Conservation (phyloP, 2,113 vertebrate genomes). For the Ciconia maguari region DNA sequence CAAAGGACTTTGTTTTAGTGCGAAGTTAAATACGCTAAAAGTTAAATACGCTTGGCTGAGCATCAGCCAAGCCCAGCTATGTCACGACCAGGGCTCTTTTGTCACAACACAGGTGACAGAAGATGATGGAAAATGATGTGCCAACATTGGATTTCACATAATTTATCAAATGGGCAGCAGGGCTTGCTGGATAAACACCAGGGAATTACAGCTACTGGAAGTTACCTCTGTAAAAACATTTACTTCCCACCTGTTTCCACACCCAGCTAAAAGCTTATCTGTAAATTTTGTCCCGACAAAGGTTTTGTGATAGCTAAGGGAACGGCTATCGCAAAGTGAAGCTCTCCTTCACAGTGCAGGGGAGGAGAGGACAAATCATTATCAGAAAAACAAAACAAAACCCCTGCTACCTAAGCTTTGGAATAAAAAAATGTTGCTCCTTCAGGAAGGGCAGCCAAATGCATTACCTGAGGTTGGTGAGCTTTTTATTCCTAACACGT, state of each 20-base stretch:
- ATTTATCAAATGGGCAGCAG: neutral
- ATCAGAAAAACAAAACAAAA: neutral
- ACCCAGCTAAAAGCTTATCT: neutral
- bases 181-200: neutral
- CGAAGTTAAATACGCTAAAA: neutral
- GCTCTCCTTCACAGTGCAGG: neutral
- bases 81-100: neutral
- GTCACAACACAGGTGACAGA: neutral
- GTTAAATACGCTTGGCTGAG: neutral
- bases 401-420: neutral
- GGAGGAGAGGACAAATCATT: neutral
- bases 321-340: neutral
- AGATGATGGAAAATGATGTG: neutral
- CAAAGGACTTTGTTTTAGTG: neutral
- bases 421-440: neutral
- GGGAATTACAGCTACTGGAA: neutral
- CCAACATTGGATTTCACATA: neutral
- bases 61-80: neutral
- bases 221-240: neutral
- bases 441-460: neutral
- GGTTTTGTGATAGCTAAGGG: neutral
- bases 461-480: neutral
- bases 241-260: neutral
- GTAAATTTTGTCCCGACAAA: neutral
- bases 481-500: neutral